These are phyloP conservation scores for Adelphocoris suturalis DNA, from an alignment of 2,888 invertebrate species.

Conservation along the genomic window DNA sequence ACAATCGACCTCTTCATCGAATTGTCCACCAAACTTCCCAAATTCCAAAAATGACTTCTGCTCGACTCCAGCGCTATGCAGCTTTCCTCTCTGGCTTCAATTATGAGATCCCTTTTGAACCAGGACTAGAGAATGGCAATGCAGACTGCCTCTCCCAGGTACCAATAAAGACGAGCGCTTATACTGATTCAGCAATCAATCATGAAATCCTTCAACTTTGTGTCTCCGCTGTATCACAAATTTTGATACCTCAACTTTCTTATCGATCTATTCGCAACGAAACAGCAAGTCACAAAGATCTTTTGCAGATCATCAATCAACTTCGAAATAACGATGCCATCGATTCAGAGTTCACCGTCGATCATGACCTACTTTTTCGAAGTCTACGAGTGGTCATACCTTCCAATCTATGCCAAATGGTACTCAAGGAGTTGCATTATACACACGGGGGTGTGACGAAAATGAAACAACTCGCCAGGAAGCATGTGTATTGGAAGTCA, in stretches of 20 bases:
- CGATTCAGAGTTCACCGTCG: no score
- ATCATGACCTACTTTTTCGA: no score
- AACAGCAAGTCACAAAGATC: no score
- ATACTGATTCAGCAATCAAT: neutral
- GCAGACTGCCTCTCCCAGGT: slow-evolving; percentile 1
- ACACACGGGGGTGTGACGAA: neutral
- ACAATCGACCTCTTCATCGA: neutral
- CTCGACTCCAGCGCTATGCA: neutral
- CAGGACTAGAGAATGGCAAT: neutral
- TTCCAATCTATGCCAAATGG: no score
- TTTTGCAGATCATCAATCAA: no score
- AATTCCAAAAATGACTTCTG: neutral
- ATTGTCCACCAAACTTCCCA: neutral
- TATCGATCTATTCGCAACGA: no score
- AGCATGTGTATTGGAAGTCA: neutral
- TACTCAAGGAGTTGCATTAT: no score
- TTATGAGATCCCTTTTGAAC: neutral
- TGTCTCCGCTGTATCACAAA: neutral
- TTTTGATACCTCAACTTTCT: no score
- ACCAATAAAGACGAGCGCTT: neutral
- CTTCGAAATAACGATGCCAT: no score
- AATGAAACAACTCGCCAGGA: neutral
- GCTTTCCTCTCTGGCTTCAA: neutral
- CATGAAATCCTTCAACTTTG: neutral
- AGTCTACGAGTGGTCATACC: no score